Conservation (phyloP, 2,113 vertebrate species). For the Trogon melanurus region DNA sequence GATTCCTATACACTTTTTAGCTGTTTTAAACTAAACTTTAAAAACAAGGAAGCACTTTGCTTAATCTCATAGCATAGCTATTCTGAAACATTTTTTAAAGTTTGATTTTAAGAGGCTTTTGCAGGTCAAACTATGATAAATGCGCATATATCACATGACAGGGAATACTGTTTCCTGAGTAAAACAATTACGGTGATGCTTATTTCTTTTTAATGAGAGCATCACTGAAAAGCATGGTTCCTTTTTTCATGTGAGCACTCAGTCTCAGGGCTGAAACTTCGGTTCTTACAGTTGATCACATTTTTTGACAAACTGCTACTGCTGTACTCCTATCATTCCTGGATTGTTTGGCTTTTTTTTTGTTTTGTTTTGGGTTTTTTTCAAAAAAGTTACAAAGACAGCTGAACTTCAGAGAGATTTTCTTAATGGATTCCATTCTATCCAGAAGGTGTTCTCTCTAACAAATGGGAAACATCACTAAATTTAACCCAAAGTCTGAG, state of each 20-base stretch:
- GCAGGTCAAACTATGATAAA: neutral
- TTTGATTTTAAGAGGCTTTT: neutral
- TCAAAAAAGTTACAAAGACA: constrained; percentile 53
- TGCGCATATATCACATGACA: neutral
- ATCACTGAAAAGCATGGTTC: neutral
- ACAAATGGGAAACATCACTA: constrained; percentile 80
- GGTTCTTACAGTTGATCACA: neutral
- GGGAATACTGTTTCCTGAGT: neutral
- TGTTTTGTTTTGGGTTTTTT: neutral
- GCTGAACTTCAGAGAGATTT: constrained; percentile 71
- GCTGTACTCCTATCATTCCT: constrained; percentile 4
- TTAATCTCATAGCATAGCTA: neutral
- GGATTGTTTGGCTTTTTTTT: neutral
- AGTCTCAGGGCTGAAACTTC: neutral
- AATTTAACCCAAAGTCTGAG: constrained; percentile 74
- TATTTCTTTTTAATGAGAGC: neutral
- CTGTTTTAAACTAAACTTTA: neutral
- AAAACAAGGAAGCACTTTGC: neutral
- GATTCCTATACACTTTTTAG: neutral
- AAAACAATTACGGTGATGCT: neutral
- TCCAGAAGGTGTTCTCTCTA: constrained; percentile 75
- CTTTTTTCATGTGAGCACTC: neutral
- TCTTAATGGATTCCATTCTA: constrained; percentile 71
- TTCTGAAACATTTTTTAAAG: neutral
- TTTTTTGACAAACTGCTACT: constrained; percentile 13